Percentiles rank a stretch among this genome's conserved stretches.
phyloP scores from a whole-genome alignment of 53 echinoderm and acorn worm genomes.

The Antedon mediterranea region DNA sequence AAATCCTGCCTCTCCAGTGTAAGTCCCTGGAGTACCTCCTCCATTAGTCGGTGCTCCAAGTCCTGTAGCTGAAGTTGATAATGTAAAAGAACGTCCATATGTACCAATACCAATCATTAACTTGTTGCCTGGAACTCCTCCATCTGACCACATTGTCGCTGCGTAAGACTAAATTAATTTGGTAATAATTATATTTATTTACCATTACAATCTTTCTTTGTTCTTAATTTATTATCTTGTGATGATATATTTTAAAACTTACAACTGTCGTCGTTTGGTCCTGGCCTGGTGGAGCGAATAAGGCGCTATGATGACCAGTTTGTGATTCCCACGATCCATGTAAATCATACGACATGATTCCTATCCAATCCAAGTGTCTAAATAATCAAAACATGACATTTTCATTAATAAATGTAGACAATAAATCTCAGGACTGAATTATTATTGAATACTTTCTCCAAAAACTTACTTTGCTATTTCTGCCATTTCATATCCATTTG shows the following conservation, averaged over 20 bases:
- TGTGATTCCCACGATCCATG: constrained; percentile 24
- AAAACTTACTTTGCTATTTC: constrained; percentile 14
- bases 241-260: neutral
- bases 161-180: constrained; percentile 11
- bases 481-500: constrained; percentile 23
- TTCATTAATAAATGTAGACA: too few relatives aligned
- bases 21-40: constrained; percentile 9
- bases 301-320: constrained; percentile 25
- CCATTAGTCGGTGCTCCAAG: constrained; percentile 21
- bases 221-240: too few relatives aligned
- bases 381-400: neutral
- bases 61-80: constrained; percentile 8
- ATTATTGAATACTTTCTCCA: too few relatives aligned
- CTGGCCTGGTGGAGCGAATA: constrained; percentile 6
- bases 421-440: too few relatives aligned
- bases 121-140: constrained; percentile 20
- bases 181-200: too few relatives aligned
- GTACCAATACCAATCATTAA: constrained; percentile 30
- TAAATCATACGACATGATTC: constrained; percentile 25
- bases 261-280: constrained; percentile 11
- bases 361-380: constrained; percentile 27
- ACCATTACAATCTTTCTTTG: too few relatives aligned
- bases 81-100: constrained; percentile 28
- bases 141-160: constrained; percentile 21
- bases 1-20: constrained; percentile 20